Evolutionary conservation across 2,113 vertebrate genomes (phyloP).

Genomic region (Otolemur garnettii): DNA sequence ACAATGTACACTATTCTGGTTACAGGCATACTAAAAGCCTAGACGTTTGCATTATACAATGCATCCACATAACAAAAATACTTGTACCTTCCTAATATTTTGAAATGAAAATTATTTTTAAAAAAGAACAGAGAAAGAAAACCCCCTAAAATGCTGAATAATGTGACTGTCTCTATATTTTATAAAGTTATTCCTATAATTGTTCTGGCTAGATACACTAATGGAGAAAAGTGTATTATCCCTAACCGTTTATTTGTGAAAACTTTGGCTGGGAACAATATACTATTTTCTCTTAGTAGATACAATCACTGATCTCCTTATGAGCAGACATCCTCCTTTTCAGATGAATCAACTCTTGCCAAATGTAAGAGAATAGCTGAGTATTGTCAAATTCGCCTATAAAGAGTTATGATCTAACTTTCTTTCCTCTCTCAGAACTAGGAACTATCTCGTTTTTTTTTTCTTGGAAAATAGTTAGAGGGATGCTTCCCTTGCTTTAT

Average conservation of each 20-base stretch:
- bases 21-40: too few species aligned
- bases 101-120: too few species aligned
- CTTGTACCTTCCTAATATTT: too few species aligned
- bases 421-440: background rate
- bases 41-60: too few species aligned
- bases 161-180: background rate
- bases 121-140: too few species aligned
- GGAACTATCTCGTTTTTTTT: background rate
- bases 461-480: background rate
- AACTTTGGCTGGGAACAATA: background rate
- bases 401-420: background rate
- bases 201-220: background rate
- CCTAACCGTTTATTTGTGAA: slow-evolving; percentile 34
- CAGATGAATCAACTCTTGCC: background rate
- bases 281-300: background rate
- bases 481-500: background rate
- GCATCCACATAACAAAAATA: too few species aligned
- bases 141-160: background rate
- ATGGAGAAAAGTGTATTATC: background rate
- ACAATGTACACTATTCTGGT: too few species aligned
- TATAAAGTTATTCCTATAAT: background rate
- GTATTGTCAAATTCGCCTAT: background rate
- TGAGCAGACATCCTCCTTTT: background rate
- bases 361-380: background rate
- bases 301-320: background rate